Percentiles rank a stretch among this genome's conserved stretches.
Evolutionary conservation across 1,140 invertebrate species (phyloP).

Genomic region (Popillia japonica): DNA sequence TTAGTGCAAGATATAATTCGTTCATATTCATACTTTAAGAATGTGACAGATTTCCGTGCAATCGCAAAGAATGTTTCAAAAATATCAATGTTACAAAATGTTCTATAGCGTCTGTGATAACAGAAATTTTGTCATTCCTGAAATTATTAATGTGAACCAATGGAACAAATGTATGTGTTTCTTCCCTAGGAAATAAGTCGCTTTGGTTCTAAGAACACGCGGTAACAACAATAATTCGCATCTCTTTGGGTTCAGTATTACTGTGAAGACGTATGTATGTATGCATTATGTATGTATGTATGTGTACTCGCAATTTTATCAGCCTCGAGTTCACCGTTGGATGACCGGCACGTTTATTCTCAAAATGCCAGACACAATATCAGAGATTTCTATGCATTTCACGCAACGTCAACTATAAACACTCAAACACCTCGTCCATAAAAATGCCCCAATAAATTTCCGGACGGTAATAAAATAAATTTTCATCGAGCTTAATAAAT

Average conservation of each 20-base stretch:
- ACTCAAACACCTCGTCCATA: not conserved
- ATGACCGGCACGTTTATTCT: not conserved
- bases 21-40: too few species aligned
- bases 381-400: not conserved
- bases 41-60: too few species aligned
- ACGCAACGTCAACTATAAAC: constrained; percentile 4
- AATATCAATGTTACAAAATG: too few species aligned
- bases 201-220: too few species aligned
- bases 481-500: constrained; percentile 7
- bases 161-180: too few species aligned
- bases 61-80: too few species aligned
- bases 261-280: not conserved
- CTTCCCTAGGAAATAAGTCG: too few species aligned
- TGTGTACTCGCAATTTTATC: not conserved
- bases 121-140: too few species aligned
- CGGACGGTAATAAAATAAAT: not conserved
- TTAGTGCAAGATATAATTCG: too few species aligned
- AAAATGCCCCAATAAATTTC: constrained; percentile 6
- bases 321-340: not conserved
- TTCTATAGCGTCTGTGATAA: too few species aligned
- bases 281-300: not conserved
- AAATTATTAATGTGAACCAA: too few species aligned
- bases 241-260: not conserved
- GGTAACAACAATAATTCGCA: not conserved
- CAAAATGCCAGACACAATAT: not conserved